These are phyloP conservation scores for Gobio occitaniae DNA, from an alignment of 2,797 vertebrate species.

Conservation along the genomic window DNA sequence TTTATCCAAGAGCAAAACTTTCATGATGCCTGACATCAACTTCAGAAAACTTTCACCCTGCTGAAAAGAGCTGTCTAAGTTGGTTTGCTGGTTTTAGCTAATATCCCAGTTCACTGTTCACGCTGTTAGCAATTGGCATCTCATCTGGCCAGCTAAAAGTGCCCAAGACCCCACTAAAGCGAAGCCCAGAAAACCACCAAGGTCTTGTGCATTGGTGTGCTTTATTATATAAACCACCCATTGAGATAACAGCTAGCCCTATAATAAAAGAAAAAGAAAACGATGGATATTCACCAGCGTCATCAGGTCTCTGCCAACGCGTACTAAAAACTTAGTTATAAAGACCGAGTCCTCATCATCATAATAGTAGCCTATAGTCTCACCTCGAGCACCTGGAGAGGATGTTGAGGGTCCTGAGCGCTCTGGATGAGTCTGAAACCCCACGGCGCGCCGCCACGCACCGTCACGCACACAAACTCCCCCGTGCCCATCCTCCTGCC, in stretches of 20 bases:
- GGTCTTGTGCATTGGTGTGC: not conserved
- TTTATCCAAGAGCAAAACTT: not conserved
- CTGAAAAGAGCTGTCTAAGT: not conserved
- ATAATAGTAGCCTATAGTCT: not conserved
- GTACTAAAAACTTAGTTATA: not conserved
- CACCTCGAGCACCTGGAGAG: conserved; percentile 91
- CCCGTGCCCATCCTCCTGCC: conserved; percentile 86
- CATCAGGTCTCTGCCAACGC: not conserved
- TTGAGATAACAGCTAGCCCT: not conserved
- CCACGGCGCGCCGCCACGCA: conserved; percentile 93
- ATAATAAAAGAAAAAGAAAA: not conserved
- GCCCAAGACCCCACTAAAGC: not conserved
- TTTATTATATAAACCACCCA: not conserved
- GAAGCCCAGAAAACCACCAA: not conserved
- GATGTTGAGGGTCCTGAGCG: conserved; percentile 82
- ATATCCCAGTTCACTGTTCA: not conserved
- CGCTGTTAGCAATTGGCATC: not conserved
- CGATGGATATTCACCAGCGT: not conserved
- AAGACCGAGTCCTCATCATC: not conserved
- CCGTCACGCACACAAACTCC: conserved; percentile 91
- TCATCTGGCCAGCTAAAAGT: not conserved
- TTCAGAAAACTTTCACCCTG: not conserved
- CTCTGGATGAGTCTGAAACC: conserved; percentile 90
- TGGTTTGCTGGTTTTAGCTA: not conserved
- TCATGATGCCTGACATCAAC: not conserved